phyloP scores from a whole-genome alignment of 2,888 invertebrate genomes.

The Carpatolechia fugitivella region DNA sequence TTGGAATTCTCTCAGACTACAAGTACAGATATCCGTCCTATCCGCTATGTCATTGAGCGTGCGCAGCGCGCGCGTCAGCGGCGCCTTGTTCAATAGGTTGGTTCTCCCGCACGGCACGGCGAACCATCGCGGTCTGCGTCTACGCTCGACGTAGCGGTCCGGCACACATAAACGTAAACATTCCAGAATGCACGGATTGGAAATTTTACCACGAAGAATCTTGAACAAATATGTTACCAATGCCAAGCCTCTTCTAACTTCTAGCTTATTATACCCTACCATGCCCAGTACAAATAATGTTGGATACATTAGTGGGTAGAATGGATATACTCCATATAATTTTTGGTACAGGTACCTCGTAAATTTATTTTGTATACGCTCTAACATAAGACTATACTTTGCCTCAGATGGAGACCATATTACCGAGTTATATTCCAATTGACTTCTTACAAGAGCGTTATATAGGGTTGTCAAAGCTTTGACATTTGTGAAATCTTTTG shows the following conservation, averaged over 20 bases:
- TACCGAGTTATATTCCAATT: not conserved
- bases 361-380: not conserved
- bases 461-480: not conserved
- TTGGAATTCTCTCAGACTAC: too few species aligned
- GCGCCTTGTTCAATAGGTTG: too few species aligned
- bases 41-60: too few species aligned
- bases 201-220: too few species aligned
- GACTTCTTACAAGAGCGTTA: not conserved
- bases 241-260: not conserved
- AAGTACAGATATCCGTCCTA: too few species aligned
- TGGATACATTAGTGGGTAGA: not conserved
- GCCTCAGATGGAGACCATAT: not conserved
- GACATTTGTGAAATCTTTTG: not conserved
- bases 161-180: too few species aligned
- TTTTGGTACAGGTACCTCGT: not conserved
- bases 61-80: too few species aligned
- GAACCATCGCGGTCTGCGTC: too few species aligned
- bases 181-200: too few species aligned
- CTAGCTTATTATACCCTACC: not conserved
- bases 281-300: not conserved
- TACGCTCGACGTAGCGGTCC: too few species aligned
- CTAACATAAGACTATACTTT: not conserved
- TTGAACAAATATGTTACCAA: too few species aligned
- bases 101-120: too few species aligned
- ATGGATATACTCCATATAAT: not conserved